Conservation (phyloP, 1,140 invertebrate species). For the Papilio helenus region DNA sequence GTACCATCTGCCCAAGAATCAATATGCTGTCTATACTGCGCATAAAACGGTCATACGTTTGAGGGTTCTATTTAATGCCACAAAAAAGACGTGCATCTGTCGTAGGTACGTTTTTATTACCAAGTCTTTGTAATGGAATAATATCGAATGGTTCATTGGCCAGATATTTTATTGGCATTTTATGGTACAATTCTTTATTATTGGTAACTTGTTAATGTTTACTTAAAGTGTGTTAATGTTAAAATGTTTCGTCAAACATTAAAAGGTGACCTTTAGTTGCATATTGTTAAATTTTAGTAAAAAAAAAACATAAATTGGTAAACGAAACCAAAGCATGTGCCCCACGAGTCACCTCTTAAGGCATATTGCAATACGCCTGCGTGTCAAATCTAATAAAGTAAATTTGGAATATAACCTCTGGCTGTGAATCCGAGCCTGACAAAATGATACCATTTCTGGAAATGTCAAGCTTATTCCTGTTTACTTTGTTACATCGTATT, state of each 20-base stretch:
- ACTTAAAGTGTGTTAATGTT: too few relatives aligned
- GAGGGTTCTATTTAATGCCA: slow-evolving; percentile 22
- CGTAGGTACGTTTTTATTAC: slow-evolving; percentile 22
- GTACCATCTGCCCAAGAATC: slow-evolving; percentile 23
- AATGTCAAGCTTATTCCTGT: slow-evolving; percentile 61
- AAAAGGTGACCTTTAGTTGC: too few relatives aligned
- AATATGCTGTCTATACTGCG: slow-evolving; percentile 24
- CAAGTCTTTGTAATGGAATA: neutral
- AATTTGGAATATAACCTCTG: slow-evolving; percentile 56
- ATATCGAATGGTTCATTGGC: neutral
- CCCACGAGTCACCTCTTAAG: neutral
- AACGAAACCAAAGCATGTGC: neutral
- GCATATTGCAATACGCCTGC: slow-evolving; percentile 23
- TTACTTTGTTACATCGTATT: slow-evolving; percentile 52
- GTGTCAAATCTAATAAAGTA: slow-evolving; percentile 64
- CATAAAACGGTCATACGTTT: slow-evolving; percentile 30
- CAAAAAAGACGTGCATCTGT: slow-evolving; percentile 25
- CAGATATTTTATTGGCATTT: neutral
- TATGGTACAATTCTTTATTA: neutral
- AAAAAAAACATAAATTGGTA: neutral
- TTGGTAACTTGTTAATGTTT: neutral
- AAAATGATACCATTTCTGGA: slow-evolving; percentile 50
- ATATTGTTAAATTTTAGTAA: too few relatives aligned
- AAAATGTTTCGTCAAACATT: too few relatives aligned
- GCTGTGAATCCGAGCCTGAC: slow-evolving; percentile 55